Conservation (phyloP, 2,113 vertebrate species). For the Caretta caretta region DNA sequence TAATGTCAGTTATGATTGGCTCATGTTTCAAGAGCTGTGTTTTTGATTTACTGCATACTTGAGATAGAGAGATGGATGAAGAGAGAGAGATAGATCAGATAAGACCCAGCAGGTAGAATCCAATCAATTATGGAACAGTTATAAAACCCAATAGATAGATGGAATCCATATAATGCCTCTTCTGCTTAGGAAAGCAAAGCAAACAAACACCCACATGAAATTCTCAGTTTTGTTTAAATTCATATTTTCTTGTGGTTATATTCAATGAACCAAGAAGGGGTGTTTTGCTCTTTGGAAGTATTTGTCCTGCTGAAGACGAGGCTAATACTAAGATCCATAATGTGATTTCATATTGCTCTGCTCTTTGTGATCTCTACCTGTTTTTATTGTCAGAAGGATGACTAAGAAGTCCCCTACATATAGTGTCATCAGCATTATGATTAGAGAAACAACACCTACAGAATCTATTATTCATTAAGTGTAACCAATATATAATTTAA, state of each 20-base stretch:
- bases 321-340: background rate
- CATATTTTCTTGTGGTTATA: background rate
- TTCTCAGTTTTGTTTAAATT: background rate
- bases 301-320: background rate
- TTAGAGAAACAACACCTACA: conserved; percentile 92
- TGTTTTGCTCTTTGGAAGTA: background rate
- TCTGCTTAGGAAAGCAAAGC: background rate
- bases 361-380: conserved; percentile 47
- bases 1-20: background rate
- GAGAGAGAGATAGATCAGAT: background rate
- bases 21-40: background rate
- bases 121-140: background rate
- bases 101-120: fast-evolving
- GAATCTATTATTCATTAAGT: conserved; percentile 99
- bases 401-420: conserved; percentile 80
- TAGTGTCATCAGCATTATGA: conserved; percentile 91
- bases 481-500: conserved; percentile 99
- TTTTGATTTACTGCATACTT: background rate
- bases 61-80: background rate
- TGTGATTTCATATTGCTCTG: background rate
- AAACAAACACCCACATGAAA: background rate
- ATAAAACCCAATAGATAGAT: background rate
- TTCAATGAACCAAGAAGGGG: background rate
- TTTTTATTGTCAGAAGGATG: conserved; percentile 86
- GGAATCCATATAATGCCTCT: background rate